A percentile compares a stretch with the other conserved stretches of the same genome.
phyloP scores from a whole-genome alignment of 2,888 invertebrate species.

The Laothoe populi region DNA sequence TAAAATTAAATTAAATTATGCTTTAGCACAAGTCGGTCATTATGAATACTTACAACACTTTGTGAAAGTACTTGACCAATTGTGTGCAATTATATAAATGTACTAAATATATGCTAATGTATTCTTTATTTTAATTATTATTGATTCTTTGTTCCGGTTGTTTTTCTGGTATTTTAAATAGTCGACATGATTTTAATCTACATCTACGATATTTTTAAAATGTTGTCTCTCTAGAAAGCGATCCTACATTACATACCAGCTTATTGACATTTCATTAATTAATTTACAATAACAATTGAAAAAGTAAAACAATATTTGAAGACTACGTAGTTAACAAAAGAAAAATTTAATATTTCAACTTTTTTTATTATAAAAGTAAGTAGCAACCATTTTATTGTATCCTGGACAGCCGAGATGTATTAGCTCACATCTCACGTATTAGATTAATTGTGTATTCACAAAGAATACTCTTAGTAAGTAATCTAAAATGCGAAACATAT shows the following conservation, averaged over 20 bases:
- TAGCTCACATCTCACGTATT: background rate
- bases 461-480: conserved; percentile 11
- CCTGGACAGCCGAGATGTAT: background rate
- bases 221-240: no score
- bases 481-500: background rate
- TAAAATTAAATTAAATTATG: conserved; percentile 8
- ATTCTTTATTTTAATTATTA: background rate
- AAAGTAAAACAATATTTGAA: no score
- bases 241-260: no score
- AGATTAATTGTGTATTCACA: conserved; percentile 9
- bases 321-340: no score
- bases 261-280: no score
- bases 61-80: background rate
- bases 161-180: background rate
- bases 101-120: conserved; percentile 1
- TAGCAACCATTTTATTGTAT: no score
- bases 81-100: conserved; percentile 3
- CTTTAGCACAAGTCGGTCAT: background rate
- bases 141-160: background rate
- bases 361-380: no score
- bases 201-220: background rate
- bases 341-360: no score
- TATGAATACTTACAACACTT: conserved; percentile 8
- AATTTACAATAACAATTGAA: no score
- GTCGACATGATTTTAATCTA: background rate